These are phyloP conservation scores for Tichodroma muraria DNA, from an alignment of 2,113 vertebrate genomes.

Conservation along the genomic window DNA sequence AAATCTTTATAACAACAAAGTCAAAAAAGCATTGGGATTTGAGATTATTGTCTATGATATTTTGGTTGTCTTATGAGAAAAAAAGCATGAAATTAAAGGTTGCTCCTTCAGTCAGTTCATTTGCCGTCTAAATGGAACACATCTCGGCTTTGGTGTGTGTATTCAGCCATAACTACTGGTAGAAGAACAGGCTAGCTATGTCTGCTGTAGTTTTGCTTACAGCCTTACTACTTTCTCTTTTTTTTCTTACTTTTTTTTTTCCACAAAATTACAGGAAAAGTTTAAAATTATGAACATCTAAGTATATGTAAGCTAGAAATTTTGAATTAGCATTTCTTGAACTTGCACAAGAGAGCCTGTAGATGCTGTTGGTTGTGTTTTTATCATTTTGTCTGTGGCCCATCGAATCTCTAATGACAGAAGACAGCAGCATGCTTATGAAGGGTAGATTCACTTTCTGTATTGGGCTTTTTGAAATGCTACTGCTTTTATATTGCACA, in stretches of 20 bases:
- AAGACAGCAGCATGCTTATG: neutral
- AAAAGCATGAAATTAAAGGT: neutral
- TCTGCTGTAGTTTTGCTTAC: neutral
- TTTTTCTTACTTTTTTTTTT: no score
- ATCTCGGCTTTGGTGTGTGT: neutral
- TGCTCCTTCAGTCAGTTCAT: neutral
- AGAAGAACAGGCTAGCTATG: neutral
- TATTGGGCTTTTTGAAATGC: neutral
- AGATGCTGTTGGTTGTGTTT: neutral
- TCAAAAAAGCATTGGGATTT: neutral
- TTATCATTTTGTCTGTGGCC: neutral
- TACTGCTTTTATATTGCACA: neutral
- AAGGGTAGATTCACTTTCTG: neutral
- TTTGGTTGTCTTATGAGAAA: neutral
- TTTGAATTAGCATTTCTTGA: neutral
- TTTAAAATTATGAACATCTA: neutral
- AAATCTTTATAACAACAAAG: neutral
- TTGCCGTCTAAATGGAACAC: neutral
- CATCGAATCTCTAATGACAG: neutral
- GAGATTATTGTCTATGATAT: neutral
- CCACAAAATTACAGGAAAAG: neutral
- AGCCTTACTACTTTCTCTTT: neutral
- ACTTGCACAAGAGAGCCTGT: neutral
- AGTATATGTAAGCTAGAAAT: neutral
- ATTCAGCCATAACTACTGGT: neutral